These are phyloP conservation scores for Cheilosia pagana DNA, from an alignment of 2,888 invertebrate genomes.

Conservation along the genomic window DNA sequence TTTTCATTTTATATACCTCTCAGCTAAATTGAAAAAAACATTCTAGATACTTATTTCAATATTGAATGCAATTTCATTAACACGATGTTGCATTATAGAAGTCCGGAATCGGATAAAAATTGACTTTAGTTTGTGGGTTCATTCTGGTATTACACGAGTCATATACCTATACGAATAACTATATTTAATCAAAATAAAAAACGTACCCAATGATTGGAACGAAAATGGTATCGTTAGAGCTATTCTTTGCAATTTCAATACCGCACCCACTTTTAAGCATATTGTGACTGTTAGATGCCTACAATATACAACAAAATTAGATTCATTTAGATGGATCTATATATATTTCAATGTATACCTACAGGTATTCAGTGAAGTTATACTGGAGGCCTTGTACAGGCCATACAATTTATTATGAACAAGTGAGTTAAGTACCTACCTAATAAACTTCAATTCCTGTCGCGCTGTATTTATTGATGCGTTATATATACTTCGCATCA, in stretches of 20 bases:
- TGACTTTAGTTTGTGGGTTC: slow-evolving; percentile 6
- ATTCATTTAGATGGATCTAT: no score
- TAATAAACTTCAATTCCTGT: slow-evolving; percentile 10
- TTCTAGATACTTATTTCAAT: slow-evolving; percentile 3
- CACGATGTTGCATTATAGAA: slow-evolving; percentile 34
- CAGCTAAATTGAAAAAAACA: slow-evolving; percentile 2
- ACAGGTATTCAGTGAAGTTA: neutral
- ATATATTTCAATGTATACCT: no score
- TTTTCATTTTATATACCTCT: slow-evolving; percentile 38
- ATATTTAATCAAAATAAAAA: slow-evolving; percentile 26
- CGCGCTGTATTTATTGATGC: slow-evolving; percentile 80
- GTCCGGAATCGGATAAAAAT: slow-evolving; percentile 29
- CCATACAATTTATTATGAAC: slow-evolving; percentile 42
- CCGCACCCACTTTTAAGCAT: slow-evolving; percentile 41
- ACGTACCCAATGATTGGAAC: slow-evolving; percentile 28
- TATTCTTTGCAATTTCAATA: slow-evolving; percentile 37
- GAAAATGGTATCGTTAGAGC: slow-evolving; percentile 23
- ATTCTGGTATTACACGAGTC: no score
- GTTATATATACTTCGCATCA: slow-evolving; percentile 82
- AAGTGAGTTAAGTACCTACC: slow-evolving; percentile 8
- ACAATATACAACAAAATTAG: no score
- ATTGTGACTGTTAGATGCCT: no score
- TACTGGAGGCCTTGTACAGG: slow-evolving; percentile 43
- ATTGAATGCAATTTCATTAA: neutral
- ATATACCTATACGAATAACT: slow-evolving; percentile 14